Evolutionary conservation across 2,113 vertebrate species (phyloP), one percentile per base, ranked within the genome.

Genomic region (Pluvialis apricaria): DNA sequence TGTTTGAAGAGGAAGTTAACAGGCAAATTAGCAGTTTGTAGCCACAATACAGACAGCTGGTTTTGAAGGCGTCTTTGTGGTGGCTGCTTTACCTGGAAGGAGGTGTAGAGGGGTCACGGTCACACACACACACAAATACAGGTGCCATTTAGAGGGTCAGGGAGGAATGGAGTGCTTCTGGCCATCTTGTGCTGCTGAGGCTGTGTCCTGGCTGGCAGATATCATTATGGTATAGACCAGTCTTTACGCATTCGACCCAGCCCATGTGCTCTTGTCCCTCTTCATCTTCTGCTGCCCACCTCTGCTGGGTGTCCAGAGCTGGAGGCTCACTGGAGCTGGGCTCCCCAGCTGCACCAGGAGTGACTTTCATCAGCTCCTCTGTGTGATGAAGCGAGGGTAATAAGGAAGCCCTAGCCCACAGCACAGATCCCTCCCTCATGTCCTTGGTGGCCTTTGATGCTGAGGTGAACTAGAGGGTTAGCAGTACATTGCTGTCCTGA

Each of bases 41-140:
- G 72, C 86, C 94, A 86, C 94, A 92, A 75, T 25, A 82, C 47
- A 60, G 69, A 12, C 36, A 91, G 29, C n/a, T 70, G 42, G 32
- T 31, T 94, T 92, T 87, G 86, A 81, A 92, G 75, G 65, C 6
- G 1, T 25, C 55, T 89, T 75, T 91, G 72, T 82, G 54, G 68
- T 83, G n/a, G 69, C 47, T 86, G 55, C 77, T 78, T 86, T 96
- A 40, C 44, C 52, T 82, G 61, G 57, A 96, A 96, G 16, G 73
- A 89, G 1, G 7, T 47, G 25, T 25, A 28, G 20, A 31, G 65
- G 47, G n/a, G n/a, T 88, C 45, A 24, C 17, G 34, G 61, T 52
- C 65, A 57, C 31, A 36, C 5, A 1, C 5, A 1, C 31, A 82
- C 57, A 85, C 31, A 55, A 44, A 34, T 52, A 28, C 7, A 12